Base-by-base conservation (phyloP, 2,797 vertebrate species). In the Neopelma chrysocephalum region DNA sequence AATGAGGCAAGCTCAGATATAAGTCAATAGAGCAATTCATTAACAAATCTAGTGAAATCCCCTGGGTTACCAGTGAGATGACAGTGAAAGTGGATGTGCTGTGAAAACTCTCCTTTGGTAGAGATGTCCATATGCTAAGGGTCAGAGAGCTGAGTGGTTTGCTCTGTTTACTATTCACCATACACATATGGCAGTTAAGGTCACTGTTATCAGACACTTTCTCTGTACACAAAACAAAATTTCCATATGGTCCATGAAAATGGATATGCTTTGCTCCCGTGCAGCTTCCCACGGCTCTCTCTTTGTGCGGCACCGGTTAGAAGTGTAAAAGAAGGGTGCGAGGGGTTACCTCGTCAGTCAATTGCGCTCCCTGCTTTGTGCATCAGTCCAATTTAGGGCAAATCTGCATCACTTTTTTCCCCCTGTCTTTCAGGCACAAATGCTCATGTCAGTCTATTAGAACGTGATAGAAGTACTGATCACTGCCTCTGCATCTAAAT, bases 1-100 rank as follows among this genome's bases (percentile, higher is more conserved):
- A 99, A 99, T 99, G 99, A 99, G 99, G 98, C 98, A 98, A 98
- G 98, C 98, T 97, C 99, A 98, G 98, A 99, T 99, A 98, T 98
- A 99, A 99, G 99, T 99, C 99, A 99, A 99, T 99, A 99, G 99
- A 99, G 98, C 99, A 99, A 99, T 99, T 99, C 99, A 99, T 99
- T 99, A 99, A 99, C 99, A 99, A 99, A 99, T 99, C 98, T 99
- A 98, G 98, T 96, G 96, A 97, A 99, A 99, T 99, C 99, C 98
- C 99, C 97, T 73, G 98, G 98, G 99, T 97, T 97, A 98, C 98
- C 97, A 96, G 98, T 95, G 98, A 98, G 98, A 98, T 98, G 98
- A 98, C 96, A 95, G 91, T 91, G 95, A 97, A 95, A 97, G 97
- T 94, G 95, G 96, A 97, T 97, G 98, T 98, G 98, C 98, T 98